Conservation (phyloP, 2,888 invertebrate genomes). For the Laothoe populi region DNA sequence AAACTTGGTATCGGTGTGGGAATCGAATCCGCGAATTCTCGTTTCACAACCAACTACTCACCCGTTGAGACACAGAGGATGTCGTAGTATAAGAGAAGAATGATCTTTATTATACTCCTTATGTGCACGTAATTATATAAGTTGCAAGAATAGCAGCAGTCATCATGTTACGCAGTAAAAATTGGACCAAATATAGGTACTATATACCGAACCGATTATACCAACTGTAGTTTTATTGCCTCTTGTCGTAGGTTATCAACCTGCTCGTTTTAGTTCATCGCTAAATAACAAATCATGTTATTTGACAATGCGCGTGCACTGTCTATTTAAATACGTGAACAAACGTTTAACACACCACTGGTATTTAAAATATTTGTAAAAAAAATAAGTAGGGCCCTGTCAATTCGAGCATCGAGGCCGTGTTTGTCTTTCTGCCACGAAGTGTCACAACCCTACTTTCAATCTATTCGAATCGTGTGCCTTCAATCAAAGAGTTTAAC, state of each 20-base stretch:
- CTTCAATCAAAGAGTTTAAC: conserved; percentile 71
- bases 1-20: too few species aligned
- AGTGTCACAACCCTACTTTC: conserved; percentile 47
- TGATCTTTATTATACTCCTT: too few species aligned
- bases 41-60: too few species aligned
- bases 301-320: conserved; percentile 44
- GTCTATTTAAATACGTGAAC: conserved; percentile 51
- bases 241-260: conserved; percentile 34
- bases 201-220: too few species aligned
- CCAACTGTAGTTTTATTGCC: neutral
- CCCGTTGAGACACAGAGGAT: too few species aligned
- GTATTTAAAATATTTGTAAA: conserved; percentile 55
- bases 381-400: conserved; percentile 41
- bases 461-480: conserved; percentile 61
- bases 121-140: too few species aligned
- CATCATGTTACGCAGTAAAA: neutral
- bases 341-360: conserved; percentile 53
- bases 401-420: conserved; percentile 34
- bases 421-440: conserved; percentile 56
- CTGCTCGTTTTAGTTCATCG: conserved; percentile 36
- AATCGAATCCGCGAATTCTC: too few species aligned
- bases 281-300: conserved; percentile 57
- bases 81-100: too few species aligned
- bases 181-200: conserved; percentile 8
- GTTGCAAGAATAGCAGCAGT: too few species aligned